Percentiles rank a stretch among this genome's conserved stretches.
Conservation (phyloP, 2,888 invertebrate genomes). For the Cantharis nigra region DNA sequence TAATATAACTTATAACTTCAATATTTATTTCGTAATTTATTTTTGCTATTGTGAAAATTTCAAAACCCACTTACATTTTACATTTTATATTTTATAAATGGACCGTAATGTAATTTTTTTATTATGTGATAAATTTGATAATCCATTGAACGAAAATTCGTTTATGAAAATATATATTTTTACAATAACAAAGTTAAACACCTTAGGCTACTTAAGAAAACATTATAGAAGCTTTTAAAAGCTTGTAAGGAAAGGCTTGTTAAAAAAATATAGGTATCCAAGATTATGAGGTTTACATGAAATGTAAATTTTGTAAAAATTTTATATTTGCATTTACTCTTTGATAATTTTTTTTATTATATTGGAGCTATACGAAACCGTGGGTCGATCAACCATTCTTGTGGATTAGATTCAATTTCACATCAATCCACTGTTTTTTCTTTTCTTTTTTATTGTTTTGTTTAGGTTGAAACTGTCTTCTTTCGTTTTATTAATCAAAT, state of each 20-base stretch:
- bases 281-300: background rate
- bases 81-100: background rate
- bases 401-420: too few species aligned
- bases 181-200: background rate
- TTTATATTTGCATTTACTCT: background rate
- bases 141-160: background rate
- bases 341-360: background rate
- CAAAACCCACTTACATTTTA: background rate
- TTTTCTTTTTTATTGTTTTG: too few species aligned
- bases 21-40: background rate
- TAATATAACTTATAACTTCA: background rate
- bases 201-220: background rate
- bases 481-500: too few species aligned
- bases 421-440: too few species aligned
- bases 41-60: background rate
- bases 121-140: background rate
- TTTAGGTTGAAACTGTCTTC: too few species aligned
- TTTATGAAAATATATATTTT: background rate
- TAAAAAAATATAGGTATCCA: background rate
- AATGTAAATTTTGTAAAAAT: background rate
- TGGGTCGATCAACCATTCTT: too few species aligned
- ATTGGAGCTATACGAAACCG: too few species aligned
- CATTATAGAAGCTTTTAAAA: background rate
- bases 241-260: background rate
- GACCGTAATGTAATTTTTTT: background rate